Percentiles rank a stretch among this genome's conserved stretches.
Evolutionary conservation across 2,113 vertebrate species (phyloP).

Genomic region (Chamaetylas fuelleborni): DNA sequence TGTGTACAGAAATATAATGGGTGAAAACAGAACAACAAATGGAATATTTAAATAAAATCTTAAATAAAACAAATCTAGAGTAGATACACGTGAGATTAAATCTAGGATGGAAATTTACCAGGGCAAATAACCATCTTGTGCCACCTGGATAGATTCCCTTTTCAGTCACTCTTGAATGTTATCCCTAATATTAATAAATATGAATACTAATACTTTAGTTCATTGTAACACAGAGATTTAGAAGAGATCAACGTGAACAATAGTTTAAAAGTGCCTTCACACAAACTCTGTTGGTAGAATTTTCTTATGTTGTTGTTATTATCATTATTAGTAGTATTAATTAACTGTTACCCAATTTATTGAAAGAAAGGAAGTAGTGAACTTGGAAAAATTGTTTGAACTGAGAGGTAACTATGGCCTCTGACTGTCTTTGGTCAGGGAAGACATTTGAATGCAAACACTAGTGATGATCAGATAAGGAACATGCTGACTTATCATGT

Average conservation of each 20-base stretch:
- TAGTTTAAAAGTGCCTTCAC: background rate
- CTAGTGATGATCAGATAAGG: background rate
- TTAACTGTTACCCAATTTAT: background rate
- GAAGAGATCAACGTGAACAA: background rate
- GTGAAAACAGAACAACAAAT: background rate
- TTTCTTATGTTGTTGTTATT: background rate
- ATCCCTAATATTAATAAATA: background rate
- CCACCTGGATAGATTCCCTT: background rate
- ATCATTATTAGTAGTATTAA: background rate
- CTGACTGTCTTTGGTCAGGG: background rate
- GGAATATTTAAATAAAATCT: background rate
- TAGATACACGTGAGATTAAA: background rate
- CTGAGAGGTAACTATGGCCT: background rate
- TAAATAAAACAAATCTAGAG: background rate
- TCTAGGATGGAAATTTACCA: background rate
- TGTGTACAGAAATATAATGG: background rate
- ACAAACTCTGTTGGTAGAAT: background rate
- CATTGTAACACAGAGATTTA: background rate
- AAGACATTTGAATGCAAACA: accelerated
- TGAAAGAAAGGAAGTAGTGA: background rate
- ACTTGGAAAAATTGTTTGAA: background rate
- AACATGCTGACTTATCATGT: background rate
- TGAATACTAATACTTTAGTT: background rate
- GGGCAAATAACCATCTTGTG: background rate
- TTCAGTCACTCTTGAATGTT: background rate